These are phyloP conservation scores for Zaprionus camerounensis DNA, from an alignment of 1,140 invertebrate species.

Conservation along the genomic window DNA sequence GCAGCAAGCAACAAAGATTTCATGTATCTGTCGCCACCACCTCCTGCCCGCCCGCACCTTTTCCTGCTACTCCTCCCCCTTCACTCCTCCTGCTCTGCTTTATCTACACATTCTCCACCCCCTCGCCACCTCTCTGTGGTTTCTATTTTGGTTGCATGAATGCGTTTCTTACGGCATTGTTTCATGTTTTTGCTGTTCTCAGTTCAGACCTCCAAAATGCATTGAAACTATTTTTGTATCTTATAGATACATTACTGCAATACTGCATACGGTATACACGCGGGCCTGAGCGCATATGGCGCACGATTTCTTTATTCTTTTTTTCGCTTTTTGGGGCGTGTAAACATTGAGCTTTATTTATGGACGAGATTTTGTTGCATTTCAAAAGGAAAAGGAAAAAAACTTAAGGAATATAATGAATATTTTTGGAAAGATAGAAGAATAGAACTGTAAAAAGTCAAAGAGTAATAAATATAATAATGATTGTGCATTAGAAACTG, in stretches of 20 bases:
- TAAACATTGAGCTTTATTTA: conserved; percentile 17
- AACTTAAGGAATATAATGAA: neutral
- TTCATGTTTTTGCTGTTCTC: conserved; percentile 32
- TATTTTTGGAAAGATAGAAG: neutral
- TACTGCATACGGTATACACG: neutral
- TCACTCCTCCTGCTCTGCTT: neutral
- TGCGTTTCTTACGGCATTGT: conserved; percentile 59
- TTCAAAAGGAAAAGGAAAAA: neutral
- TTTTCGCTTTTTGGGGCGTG: conserved; percentile 16
- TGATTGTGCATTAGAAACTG: no score
- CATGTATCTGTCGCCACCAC: conserved; percentile 15
- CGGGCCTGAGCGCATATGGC: conserved; percentile 20
- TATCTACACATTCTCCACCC: neutral
- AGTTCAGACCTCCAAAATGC: conserved; percentile 70
- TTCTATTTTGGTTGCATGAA: conserved; percentile 57
- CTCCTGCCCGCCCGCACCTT: neutral
- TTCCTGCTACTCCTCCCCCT: neutral
- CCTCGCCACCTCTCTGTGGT: conserved; percentile 15
- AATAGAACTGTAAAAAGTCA: neutral
- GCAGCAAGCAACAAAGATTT: conserved; percentile 39
- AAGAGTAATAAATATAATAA: neutral
- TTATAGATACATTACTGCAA: conserved; percentile 44
- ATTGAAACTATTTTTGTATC: conserved; percentile 62
- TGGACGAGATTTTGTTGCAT: neutral
- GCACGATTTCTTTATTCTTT: conserved; percentile 5